phyloP scores from a whole-genome alignment of 2,113 vertebrate genomes.

The Otus sunia region DNA sequence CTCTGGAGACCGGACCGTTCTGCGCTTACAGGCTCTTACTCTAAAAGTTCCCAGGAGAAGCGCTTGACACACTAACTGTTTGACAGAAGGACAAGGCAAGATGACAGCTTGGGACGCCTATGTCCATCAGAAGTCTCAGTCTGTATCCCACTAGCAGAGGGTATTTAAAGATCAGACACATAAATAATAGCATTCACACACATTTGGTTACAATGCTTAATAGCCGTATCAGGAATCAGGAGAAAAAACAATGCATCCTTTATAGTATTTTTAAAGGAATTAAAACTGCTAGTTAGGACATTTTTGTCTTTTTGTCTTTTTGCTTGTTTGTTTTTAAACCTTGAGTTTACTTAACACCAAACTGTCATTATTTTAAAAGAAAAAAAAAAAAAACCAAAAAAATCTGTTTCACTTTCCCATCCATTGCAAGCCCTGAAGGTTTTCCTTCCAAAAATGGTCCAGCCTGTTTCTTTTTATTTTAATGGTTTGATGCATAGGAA shows the following conservation, averaged over 20 bases:
- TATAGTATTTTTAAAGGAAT: slow-evolving; percentile 10
- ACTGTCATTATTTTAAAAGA: background rate
- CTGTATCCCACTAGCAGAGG: slow-evolving; percentile 50
- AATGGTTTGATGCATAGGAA: slow-evolving; percentile 21
- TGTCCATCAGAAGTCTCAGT: slow-evolving; percentile 45
- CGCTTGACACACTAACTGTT: slow-evolving; percentile 68
- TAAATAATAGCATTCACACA: slow-evolving; percentile 41
- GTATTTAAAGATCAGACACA: slow-evolving; percentile 62
- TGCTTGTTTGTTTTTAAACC: slow-evolving; percentile 9
- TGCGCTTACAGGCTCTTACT: slow-evolving; percentile 20
- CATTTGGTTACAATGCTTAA: slow-evolving; percentile 35
- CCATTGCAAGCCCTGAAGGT: background rate
- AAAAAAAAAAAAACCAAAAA: background rate
- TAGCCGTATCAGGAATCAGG: slow-evolving; percentile 25
- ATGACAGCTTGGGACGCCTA: slow-evolving; percentile 58
- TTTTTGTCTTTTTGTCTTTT: background rate
- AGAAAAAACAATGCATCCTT: slow-evolving; percentile 34
- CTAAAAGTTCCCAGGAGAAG: slow-evolving; percentile 66
- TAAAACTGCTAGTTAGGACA: background rate
- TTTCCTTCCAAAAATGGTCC: slow-evolving; percentile 26
- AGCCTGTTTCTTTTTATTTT: slow-evolving; percentile 18
- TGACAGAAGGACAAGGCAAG: slow-evolving; percentile 69
- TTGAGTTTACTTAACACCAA: background rate
- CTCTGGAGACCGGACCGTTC: slow-evolving; percentile 69
- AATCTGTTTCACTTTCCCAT: background rate